A percentile compares a stretch with the other conserved stretches of the same genome.
Evolutionary conservation across 2,888 invertebrate species (phyloP).

Genomic region (Periphyllus acericola): DNA sequence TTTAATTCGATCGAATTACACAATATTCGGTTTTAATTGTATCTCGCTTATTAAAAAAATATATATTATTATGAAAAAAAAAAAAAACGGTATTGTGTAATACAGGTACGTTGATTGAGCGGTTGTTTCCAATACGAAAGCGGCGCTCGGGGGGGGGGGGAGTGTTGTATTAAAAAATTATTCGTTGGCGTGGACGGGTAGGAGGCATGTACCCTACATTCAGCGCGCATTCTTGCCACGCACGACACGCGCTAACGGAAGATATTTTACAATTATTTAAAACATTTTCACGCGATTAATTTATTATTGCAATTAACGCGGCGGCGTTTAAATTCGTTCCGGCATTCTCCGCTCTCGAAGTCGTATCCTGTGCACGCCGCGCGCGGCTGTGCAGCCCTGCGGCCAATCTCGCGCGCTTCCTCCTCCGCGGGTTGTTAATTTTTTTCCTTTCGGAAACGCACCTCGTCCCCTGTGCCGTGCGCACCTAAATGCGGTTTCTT

Average conservation of each 20-base stretch:
- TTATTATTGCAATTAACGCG: not conserved
- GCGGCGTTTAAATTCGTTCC: not conserved
- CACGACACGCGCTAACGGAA: not conserved
- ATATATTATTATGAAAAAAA: too few relatives aligned
- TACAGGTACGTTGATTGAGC: too few relatives aligned
- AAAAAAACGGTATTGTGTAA: too few relatives aligned
- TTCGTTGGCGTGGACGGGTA: too few relatives aligned
- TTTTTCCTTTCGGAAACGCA: not conserved
- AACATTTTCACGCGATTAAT: conserved; percentile 7
- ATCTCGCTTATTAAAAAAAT: too few relatives aligned
- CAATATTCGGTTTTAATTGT: not conserved
- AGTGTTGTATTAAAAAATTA: too few relatives aligned
- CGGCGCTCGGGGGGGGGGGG: too few relatives aligned
- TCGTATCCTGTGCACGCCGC: too few relatives aligned
- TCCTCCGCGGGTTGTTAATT: conserved; percentile 1
- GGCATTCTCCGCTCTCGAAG: not conserved
- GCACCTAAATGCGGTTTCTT: conserved; percentile 17
- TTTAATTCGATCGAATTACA: not conserved
- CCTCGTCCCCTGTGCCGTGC: not conserved
- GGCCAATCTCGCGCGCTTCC: not conserved
- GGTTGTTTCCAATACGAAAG: not conserved
- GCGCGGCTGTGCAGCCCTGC: too few relatives aligned
- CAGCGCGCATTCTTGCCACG: not conserved
- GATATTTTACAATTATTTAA: not conserved
- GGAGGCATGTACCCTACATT: too few relatives aligned